A percentile compares a stretch with the other conserved stretches of the same genome.
Evolutionary conservation across 2,888 invertebrate species (phyloP).

Genomic region (Automeris io): DNA sequence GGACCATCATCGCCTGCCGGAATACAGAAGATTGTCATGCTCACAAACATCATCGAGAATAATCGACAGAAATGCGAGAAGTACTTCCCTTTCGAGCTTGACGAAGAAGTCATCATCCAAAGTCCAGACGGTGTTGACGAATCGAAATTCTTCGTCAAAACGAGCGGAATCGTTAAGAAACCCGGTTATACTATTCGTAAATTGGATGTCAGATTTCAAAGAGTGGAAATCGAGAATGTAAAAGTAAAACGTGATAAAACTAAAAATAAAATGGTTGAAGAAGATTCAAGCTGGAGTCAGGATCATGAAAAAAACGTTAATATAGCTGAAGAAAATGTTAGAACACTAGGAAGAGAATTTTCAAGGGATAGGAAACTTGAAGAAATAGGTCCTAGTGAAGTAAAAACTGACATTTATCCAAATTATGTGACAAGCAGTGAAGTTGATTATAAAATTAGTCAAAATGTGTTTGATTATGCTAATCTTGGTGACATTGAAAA

Average conservation of each 20-base stretch:
- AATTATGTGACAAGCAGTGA: background rate
- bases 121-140: conserved; percentile 25
- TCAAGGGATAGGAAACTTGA: background rate
- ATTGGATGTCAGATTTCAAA: conserved; percentile 38
- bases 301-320: background rate
- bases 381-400: background rate
- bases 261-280: background rate
- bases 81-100: conserved; percentile 84
- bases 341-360: background rate
- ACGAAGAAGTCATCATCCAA: conserved; percentile 53
- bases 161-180: conserved; percentile 70
- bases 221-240: background rate
- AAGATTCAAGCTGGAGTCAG: background rate
- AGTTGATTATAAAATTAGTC: background rate
- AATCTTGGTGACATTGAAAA: conserved; percentile 3
- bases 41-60: conserved; percentile 92
- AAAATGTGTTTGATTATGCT: background rate
- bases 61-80: conserved; percentile 91
- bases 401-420: background rate
- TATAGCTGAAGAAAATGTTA: background rate
- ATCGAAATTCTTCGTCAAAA: conserved; percentile 41
- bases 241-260: background rate
- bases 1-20: conserved; percentile 11
- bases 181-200: conserved; percentile 78
- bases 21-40: conserved; percentile 88